Conservation (phyloP, 2,797 vertebrate genomes). For the Margarornis squamiger region DNA sequence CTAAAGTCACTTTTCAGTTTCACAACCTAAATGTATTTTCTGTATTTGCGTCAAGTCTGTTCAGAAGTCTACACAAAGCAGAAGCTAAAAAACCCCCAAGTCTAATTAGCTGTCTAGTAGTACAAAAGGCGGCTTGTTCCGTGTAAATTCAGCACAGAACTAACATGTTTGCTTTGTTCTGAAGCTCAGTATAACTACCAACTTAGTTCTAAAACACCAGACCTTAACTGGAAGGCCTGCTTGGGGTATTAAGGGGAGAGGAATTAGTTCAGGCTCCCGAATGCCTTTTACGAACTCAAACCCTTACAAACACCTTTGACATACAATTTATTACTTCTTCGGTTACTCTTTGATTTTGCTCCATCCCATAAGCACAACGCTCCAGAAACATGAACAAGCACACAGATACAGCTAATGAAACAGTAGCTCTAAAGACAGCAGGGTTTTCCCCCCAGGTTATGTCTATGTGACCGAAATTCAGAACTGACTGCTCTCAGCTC, state of each 20-base stretch:
- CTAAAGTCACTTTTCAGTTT: neutral
- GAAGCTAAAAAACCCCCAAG: neutral
- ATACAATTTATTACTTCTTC: neutral
- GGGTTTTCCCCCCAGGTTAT: neutral
- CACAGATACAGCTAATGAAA: neutral
- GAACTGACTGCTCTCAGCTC: neutral
- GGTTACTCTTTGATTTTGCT: neutral
- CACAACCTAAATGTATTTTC: slow-evolving; percentile 3
- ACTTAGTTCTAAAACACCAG: neutral
- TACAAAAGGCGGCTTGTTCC: slow-evolving; percentile 28
- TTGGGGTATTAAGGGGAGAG: neutral
- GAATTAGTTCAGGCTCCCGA: neutral
- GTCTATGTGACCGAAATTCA: neutral
- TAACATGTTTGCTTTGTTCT: slow-evolving; percentile 11
- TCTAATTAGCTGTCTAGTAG: neutral
- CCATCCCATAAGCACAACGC: neutral
- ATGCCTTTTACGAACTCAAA: neutral
- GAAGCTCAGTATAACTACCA: neutral
- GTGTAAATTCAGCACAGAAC: slow-evolving; percentile 11
- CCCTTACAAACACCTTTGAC: neutral
- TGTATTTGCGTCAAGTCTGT: neutral
- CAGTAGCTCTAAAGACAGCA: neutral
- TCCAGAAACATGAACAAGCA: neutral
- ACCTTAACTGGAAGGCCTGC: neutral
- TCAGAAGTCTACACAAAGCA: neutral